Conservation (phyloP, 1,140 invertebrate species). For the Aphelinus atriplicis region DNA sequence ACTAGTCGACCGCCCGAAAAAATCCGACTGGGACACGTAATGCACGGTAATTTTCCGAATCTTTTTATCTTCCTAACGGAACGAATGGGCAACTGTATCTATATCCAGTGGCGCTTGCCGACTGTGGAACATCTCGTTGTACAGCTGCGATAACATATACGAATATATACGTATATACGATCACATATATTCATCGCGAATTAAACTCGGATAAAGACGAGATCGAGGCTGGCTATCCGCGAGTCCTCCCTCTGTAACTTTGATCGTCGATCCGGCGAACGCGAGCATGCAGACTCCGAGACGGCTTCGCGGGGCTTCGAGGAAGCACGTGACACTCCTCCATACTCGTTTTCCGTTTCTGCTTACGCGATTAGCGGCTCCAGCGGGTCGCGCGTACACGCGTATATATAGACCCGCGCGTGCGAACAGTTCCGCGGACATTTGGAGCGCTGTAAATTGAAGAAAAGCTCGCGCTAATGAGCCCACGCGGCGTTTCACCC, state of each 20-base stretch:
- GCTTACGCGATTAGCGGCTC: constrained; percentile 61
- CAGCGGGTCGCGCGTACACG: constrained; percentile 27
- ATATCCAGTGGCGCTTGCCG: too few species aligned
- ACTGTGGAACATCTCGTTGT: too few species aligned
- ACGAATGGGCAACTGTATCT: too few species aligned
- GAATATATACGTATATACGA: too few species aligned
- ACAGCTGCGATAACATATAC: too few species aligned
- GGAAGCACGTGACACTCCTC: background rate
- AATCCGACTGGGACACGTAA: too few species aligned
- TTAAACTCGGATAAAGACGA: background rate
- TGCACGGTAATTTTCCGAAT: too few species aligned
- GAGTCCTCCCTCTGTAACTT: background rate
- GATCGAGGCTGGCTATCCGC: background rate
- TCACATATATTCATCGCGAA: too few species aligned
- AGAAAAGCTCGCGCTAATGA: constrained; percentile 30
- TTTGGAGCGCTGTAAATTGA: constrained; percentile 29
- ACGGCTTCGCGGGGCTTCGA: background rate
- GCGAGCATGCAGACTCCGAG: background rate
- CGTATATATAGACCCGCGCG: constrained; percentile 35
- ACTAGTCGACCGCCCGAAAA: too few species aligned
- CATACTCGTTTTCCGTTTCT: constrained; percentile 61
- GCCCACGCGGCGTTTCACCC: background rate
- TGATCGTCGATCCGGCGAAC: background rate
- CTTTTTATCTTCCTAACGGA: too few species aligned
- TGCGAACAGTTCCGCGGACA: constrained; percentile 16